Conservation (phyloP, 64 coral and sea anemone genomes). For the Exaiptasia diaphana region DNA sequence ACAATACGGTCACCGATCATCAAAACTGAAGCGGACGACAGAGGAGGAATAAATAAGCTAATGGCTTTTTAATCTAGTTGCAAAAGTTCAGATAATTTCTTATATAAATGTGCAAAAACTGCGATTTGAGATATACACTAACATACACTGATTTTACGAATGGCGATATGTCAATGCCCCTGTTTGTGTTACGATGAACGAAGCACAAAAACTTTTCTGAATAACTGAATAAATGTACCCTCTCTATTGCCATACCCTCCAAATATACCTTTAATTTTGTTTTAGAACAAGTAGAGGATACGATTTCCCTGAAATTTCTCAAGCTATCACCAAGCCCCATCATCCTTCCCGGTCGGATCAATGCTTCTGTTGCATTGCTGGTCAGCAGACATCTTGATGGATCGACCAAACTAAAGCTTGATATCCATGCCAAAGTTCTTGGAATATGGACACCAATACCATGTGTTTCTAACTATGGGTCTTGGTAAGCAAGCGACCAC, state of each 20-base stretch:
- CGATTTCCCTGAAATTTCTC: slow-evolving; percentile 25
- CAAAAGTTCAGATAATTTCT: no score
- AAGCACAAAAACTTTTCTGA: background rate
- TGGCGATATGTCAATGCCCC: background rate
- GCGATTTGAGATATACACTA: no score
- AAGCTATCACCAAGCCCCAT: slow-evolving; percentile 6
- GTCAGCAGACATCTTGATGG: slow-evolving; percentile 14
- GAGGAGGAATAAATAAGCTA: no score
- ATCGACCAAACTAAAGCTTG: slow-evolving; percentile 42
- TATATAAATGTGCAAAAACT: no score
- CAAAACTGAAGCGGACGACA: no score
- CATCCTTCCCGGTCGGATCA: slow-evolving; percentile 26
- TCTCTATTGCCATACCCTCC: background rate
- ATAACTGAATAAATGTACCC: background rate
- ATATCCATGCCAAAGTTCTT: slow-evolving; percentile 17
- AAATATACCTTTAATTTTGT: background rate
- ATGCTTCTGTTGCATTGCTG: slow-evolving; percentile 2
- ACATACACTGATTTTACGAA: no score
- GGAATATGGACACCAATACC: slow-evolving; percentile 38
- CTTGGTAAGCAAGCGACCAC: slow-evolving; percentile 26
- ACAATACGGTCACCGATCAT: no score
- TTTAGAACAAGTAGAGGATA: slow-evolving; percentile 22
- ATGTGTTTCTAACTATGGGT: slow-evolving; percentile 22
- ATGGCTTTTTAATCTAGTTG: no score
- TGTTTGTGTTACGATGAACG: background rate